Base-by-base conservation (phyloP, 2,888 invertebrate genomes). In the Dysmachus trigonus region DNA sequence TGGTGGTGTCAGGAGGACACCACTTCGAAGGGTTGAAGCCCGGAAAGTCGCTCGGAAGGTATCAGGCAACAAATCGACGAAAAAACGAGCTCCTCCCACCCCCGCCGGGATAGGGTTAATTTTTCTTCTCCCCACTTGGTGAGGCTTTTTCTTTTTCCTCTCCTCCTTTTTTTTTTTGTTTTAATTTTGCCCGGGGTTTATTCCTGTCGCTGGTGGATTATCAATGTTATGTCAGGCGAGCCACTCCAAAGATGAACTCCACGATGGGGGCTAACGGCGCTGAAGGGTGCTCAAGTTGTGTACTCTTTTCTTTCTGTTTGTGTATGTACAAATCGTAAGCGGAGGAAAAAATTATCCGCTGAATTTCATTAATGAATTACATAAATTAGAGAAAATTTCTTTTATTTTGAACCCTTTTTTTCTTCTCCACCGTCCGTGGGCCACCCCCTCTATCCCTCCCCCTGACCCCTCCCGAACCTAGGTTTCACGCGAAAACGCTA, bases 301-400 rank as follows among this genome's bases (percentile, higher is more conserved):
- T 85, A 74, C 76, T 33, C 74, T 74, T 76, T 76, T n/a, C n/a
- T 22, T 76, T 85, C 31, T 51, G 74, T 85, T 74, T 74, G 74
- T 74, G 85, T 74, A 74, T 74, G 74, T 85, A 85, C 85, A 85
- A 85, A 53, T 74, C 74, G 74, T 74, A 85, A 74, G 85, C 53
- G 53, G 73, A 85, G 53, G 74, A 53, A 82, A 87, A 86, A 88
- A 87, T 88, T 87, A 88, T 88, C 87, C 87, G 86, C 74, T 87
- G 87, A 87, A 88, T 86, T 88, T 87, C 86, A 86, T 87, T 88
- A 88, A 87, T 87, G 86, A 88, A 88, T 88, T 88, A 87, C 87
- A 88, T 88, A 88, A 88, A 88, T 88, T 88, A 87, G 85, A 87
- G 87, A 86, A 85, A 87, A 87, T 87, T 87, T 87, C 83, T 83